Evolutionary conservation across 2,888 invertebrate genomes (phyloP).

Genomic region (Hanleya hanleyi): DNA sequence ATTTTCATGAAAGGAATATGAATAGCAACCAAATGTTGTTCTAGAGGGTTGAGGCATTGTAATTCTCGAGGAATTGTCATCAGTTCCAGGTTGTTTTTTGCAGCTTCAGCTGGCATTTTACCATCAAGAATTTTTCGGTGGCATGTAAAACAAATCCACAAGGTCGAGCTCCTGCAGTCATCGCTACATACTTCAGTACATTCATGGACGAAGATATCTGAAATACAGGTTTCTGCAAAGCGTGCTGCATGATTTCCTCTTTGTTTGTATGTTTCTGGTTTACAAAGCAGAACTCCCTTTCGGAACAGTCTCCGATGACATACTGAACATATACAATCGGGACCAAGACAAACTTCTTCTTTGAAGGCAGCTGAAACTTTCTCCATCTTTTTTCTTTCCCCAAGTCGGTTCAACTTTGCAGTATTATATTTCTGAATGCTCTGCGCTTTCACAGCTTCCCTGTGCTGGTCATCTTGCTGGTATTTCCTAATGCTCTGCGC

Average conservation of each 20-base stretch:
- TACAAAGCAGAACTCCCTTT: constrained; percentile 10
- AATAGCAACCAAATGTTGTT: constrained; percentile 37
- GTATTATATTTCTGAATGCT: too few species aligned
- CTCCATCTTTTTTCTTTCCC: too few species aligned
- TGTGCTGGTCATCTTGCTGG: too few species aligned
- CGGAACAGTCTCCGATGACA: constrained; percentile 13
- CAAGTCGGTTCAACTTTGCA: too few species aligned
- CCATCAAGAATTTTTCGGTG: constrained; percentile 18
- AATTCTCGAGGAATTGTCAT: constrained; percentile 25
- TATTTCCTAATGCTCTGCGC: too few species aligned
- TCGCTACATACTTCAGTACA: background rate
- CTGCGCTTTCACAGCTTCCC: too few species aligned
- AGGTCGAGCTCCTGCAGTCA: background rate
- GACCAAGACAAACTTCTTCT: too few species aligned
- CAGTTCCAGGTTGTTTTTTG: constrained; percentile 9
- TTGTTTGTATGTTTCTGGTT: background rate
- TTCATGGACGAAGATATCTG: constrained; percentile 4
- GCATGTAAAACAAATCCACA: constrained; percentile 25
- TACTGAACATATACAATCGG: constrained; percentile 13
- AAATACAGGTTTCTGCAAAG: constrained; percentile 1
- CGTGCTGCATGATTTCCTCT: background rate
- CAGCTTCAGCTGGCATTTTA: constrained; percentile 16
- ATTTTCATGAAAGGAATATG: constrained; percentile 45
- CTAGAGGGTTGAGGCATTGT: constrained; percentile 33
- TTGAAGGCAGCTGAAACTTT: too few species aligned